phyloP scores from a whole-genome alignment of 2,888 invertebrate species.

The Nymphalis polychloros region DNA sequence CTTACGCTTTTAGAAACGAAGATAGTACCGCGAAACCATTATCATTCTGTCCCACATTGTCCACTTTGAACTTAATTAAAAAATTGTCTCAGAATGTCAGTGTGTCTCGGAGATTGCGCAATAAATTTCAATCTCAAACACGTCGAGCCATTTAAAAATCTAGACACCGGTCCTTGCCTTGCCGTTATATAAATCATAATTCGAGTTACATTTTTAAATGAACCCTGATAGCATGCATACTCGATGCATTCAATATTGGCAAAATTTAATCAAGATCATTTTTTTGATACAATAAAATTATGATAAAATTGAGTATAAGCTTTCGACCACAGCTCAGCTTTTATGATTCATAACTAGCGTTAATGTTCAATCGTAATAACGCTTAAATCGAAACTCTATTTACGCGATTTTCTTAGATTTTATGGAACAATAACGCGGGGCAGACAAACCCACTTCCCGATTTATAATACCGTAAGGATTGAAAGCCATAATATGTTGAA shows the following conservation, averaged over 20 bases:
- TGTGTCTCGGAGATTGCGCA: conserved; percentile 37
- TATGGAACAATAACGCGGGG: not conserved
- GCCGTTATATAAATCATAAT: conserved; percentile 39
- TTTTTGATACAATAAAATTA: not conserved
- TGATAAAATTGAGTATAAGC: no score
- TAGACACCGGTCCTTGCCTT: conserved; percentile 39
- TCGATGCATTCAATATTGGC: not conserved
- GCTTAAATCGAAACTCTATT: no score
- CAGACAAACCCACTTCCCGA: not conserved
- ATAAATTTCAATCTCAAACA: conserved; percentile 43
- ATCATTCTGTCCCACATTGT: conserved; percentile 30
- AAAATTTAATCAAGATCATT: not conserved
- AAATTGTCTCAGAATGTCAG: conserved; percentile 42
- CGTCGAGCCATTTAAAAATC: conserved; percentile 41
- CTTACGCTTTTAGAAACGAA: conserved; percentile 3
- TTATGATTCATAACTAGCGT: no score
- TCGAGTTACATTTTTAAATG: conserved; percentile 34
- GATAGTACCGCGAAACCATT: conserved; percentile 18
- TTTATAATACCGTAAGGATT: not conserved
- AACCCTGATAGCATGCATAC: conserved; percentile 26
- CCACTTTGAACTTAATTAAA: conserved; percentile 42
- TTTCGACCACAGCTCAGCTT: no score
- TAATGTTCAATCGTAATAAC: no score
- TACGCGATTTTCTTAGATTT: no score
- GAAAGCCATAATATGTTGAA: conserved; percentile 23